phyloP scores from a whole-genome alignment of 1,140 invertebrate genomes.

The Homarus americanus region DNA sequence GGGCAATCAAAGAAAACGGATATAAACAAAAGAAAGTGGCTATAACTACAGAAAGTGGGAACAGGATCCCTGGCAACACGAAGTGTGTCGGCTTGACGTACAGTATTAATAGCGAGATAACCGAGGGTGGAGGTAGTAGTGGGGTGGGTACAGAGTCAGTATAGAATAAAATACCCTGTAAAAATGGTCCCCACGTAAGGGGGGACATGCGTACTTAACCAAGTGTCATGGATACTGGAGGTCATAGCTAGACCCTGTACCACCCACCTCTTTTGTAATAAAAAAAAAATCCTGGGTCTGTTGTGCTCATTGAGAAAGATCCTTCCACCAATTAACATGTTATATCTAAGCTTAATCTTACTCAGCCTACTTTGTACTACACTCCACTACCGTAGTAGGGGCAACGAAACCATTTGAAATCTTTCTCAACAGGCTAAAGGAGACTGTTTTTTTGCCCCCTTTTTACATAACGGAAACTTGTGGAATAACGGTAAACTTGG shows the following conservation, averaged over 20 bases:
- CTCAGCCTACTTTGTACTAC: constrained; percentile 72
- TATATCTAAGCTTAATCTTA: constrained; percentile 69
- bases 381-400: constrained; percentile 61
- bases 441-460: constrained; percentile 29
- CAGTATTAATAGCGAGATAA: constrained; percentile 35
- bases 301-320: constrained; percentile 71
- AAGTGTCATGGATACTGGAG: constrained; percentile 72
- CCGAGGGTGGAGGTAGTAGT: constrained; percentile 68
- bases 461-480: constrained; percentile 59
- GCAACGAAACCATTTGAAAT: constrained; percentile 61
- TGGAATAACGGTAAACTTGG: constrained; percentile 60
- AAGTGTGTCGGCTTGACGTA: constrained; percentile 52
- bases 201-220: constrained; percentile 61
- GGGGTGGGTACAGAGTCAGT: constrained; percentile 67
- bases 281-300: constrained; percentile 54
- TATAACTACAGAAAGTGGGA: constrained; percentile 68
- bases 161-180: constrained; percentile 73
- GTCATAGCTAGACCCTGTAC: constrained; percentile 61
- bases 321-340: constrained; percentile 64
- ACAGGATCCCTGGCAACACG: constrained; percentile 63
- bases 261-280: constrained; percentile 55
- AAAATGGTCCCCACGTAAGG: constrained; percentile 48
- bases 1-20: constrained; percentile 66
- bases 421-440: constrained; percentile 63
- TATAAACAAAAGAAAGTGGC: constrained; percentile 63